These are phyloP conservation scores for Drosophila teissieri DNA, from an alignment of 1,140 invertebrate genomes.

Conservation along the genomic window DNA sequence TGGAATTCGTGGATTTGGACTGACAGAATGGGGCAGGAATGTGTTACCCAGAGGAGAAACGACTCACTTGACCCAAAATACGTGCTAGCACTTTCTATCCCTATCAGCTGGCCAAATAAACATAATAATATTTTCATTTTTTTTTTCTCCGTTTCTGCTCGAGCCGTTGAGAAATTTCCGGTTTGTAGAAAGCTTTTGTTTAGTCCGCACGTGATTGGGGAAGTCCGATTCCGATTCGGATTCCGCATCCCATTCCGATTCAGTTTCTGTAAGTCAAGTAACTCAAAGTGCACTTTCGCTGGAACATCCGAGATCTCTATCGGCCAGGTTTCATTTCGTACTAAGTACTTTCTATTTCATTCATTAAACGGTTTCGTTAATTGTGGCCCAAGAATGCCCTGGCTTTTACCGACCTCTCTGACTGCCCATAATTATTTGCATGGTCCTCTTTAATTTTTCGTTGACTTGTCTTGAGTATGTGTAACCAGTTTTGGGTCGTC, in stretches of 20 bases:
- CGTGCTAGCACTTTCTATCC: constrained; percentile 28
- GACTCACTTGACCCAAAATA: constrained; percentile 61
- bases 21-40: constrained; percentile 46
- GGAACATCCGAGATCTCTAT: constrained; percentile 53
- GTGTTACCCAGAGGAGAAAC: constrained; percentile 22
- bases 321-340: constrained; percentile 55
- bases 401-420: constrained; percentile 46
- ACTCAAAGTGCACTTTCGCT: constrained; percentile 75
- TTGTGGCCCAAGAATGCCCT: constrained; percentile 51
- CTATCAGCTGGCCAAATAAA: constrained; percentile 4
- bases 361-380: constrained; percentile 60
- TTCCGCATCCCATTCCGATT: background rate
- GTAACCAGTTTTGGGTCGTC: constrained; percentile 48
- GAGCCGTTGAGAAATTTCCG: constrained; percentile 60
- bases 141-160: constrained; percentile 6
- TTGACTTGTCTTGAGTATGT: background rate
- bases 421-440: constrained; percentile 34
- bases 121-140: constrained; percentile 22
- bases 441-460: constrained; percentile 14
- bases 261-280: constrained; percentile 2
- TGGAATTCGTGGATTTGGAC: background rate
- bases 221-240: constrained; percentile 15
- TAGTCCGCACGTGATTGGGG: constrained; percentile 48
- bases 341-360: constrained; percentile 77
- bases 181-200: constrained; percentile 56